Conservation (phyloP, 35 echinoderm and acorn worm species). For the Lytechinus pictus region DNA sequence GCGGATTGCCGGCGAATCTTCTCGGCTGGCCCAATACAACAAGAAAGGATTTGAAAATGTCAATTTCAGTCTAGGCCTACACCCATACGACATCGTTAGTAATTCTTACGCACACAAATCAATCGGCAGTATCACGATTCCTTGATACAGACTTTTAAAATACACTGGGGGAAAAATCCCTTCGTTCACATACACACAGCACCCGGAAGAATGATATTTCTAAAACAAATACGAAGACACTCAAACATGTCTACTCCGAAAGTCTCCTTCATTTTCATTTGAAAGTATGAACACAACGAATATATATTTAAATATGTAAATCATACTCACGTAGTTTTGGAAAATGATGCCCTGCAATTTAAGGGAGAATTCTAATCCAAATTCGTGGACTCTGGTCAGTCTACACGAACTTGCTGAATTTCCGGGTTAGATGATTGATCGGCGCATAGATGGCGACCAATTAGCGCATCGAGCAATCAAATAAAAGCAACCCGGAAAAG, state of each 20-base stretch:
- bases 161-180: too few relatives aligned
- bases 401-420: constrained; percentile 57
- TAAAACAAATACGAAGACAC: neutral
- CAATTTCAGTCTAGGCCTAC: too few relatives aligned
- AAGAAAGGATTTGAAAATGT: too few relatives aligned
- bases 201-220: neutral
- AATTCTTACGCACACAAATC: too few relatives aligned
- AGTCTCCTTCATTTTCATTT: neutral
- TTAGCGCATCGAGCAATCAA: too few relatives aligned
- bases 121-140: too few relatives aligned
- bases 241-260: neutral
- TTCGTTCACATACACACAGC: neutral
- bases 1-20: too few relatives aligned
- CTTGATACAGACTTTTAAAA: too few relatives aligned
- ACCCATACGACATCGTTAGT: too few relatives aligned
- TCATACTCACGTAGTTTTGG: neutral
- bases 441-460: too few relatives aligned
- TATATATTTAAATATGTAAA: neutral
- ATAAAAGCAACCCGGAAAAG: too few relatives aligned
- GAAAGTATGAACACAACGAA: neutral
- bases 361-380: neutral
- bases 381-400: constrained; percentile 85
- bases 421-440: neutral
- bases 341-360: neutral
- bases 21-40: too few relatives aligned